Conservation (phyloP, 92 coral and sea anemone genomes). For the Parazoanthus atlanticus region DNA sequence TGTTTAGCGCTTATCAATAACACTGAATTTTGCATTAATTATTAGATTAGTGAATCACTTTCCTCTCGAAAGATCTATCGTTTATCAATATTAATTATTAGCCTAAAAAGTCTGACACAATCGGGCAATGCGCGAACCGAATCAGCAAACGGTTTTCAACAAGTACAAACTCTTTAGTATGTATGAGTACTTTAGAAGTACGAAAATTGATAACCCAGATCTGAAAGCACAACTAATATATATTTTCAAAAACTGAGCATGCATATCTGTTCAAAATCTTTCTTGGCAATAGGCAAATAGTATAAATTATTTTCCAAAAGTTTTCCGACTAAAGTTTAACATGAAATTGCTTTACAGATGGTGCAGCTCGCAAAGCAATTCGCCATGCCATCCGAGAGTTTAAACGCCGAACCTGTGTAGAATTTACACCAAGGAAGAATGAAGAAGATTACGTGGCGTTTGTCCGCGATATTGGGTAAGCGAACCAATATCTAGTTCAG, state of each 20-base stretch:
- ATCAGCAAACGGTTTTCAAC: not conserved
- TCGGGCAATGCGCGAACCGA: not conserved
- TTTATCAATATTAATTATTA: no score
- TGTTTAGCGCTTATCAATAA: no score
- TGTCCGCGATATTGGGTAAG: constrained; percentile 27
- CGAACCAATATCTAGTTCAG: no score
- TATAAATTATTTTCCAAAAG: no score
- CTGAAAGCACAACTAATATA: no score
- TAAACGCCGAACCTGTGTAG: constrained; percentile 16
- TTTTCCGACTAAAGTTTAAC: not conserved
- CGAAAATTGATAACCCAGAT: not conserved
- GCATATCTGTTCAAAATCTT: no score
- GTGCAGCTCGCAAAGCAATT: constrained; percentile 30
- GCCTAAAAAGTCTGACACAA: not conserved
- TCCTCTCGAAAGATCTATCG: not conserved
- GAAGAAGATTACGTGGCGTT: constrained; percentile 40
- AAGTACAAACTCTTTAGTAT: not conserved
- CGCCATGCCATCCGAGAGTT: constrained; percentile 16
- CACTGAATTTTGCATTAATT: no score
- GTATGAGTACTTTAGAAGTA: no score
- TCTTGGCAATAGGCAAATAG: no score
- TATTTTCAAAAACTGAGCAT: no score
- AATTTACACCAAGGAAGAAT: constrained; percentile 15
- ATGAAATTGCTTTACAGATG: constrained; percentile 9
- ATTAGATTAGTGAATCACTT: not conserved